phyloP scores from a whole-genome alignment of 2,113 vertebrate species.

The Piaya cayana region DNA sequence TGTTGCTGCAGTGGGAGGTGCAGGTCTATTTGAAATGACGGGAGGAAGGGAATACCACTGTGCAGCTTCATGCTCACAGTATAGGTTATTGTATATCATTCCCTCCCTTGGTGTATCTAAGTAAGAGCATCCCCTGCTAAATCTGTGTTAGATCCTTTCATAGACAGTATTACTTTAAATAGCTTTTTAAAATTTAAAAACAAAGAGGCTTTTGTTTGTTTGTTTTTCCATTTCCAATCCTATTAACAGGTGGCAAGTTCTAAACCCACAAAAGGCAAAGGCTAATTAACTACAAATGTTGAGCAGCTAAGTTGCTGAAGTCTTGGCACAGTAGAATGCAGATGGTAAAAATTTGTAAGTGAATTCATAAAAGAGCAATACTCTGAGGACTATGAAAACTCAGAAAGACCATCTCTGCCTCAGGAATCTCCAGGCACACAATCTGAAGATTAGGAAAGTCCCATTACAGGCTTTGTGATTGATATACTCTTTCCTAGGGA shows the following conservation, averaged over 20 bases:
- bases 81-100: background rate
- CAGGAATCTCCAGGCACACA: background rate
- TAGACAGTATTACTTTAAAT: background rate
- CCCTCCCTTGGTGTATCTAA: accelerated
- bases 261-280: background rate
- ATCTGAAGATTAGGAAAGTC: background rate
- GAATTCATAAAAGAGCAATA: background rate
- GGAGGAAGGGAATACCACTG: background rate
- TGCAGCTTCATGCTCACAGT: background rate
- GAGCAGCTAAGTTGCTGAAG: background rate
- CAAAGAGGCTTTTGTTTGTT: background rate
- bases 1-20: background rate
- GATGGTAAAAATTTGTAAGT: background rate
- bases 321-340: background rate
- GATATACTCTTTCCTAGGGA: background rate
- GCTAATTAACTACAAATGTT: background rate
- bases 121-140: background rate
- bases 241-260: background rate
- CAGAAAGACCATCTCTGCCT: background rate
- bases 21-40: background rate
- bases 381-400: background rate
- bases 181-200: background rate
- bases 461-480: background rate
- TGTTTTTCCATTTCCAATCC: background rate
- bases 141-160: background rate